Conservation (phyloP, 2,797 vertebrate genomes). For the Saxicola maurus region DNA sequence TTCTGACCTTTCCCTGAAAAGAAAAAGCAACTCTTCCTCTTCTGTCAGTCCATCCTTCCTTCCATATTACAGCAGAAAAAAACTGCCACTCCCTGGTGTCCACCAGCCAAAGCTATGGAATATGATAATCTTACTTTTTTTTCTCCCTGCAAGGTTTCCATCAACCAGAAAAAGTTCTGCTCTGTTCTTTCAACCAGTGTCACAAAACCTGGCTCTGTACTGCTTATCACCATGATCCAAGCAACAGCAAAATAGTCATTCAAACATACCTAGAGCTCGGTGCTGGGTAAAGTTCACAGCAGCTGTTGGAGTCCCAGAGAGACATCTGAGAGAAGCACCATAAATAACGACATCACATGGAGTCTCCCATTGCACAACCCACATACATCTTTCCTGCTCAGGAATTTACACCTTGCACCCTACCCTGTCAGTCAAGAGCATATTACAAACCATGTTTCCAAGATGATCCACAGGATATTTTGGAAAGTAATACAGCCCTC, state of each 20-base stretch:
- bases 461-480: constrained; percentile 42
- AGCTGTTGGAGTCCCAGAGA: constrained; percentile 61
- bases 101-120: background rate
- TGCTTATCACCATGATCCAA: background rate
- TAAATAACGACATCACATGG: constrained; percentile 68
- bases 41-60: background rate
- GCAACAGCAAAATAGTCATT: background rate
- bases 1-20: background rate
- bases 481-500: background rate
- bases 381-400: constrained; percentile 19
- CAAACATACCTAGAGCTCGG: background rate
- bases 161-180: background rate
- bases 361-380: constrained; percentile 52
- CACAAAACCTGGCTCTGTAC: background rate
- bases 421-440: constrained; percentile 23
- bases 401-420: constrained; percentile 53
- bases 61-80: background rate
- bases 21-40: background rate
- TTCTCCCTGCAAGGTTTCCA: background rate
- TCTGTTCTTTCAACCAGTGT: background rate
- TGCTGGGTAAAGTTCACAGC: constrained; percentile 51
- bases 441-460: constrained; percentile 9
- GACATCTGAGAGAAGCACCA: constrained; percentile 65
- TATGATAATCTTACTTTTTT: background rate
- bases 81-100: background rate